Evolutionary conservation across 2,888 invertebrate species (phyloP), one percentile per base, ranked within the genome.

Genomic region (Tuberolachnus salignus): DNA sequence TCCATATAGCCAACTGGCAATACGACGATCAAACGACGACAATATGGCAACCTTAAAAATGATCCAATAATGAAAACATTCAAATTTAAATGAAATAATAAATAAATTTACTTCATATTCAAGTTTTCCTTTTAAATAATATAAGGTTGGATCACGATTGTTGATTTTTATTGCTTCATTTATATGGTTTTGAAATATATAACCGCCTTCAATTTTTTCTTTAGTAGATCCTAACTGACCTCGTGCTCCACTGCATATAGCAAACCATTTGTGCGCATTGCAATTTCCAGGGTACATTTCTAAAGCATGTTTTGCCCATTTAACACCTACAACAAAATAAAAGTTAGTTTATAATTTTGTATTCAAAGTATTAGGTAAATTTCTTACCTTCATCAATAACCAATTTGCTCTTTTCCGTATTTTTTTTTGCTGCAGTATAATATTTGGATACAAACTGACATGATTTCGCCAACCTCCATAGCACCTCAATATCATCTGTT

Each of bases 181-280:
- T 61, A 92, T 88, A 84, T 92, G 92, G 81, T 90, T 86, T 85
- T 91, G 91, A 83, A 92, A 92, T 26, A 86, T 83, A 83, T 87
- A 87, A 0, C 91, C 92, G 85, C 89, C 90, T 82, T 87, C 84
- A 70, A 92, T 90, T 85, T 89, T 90, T 59, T 91, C 90, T 83
- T 89, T 89, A 3, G 87, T 87, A 0, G 89, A 86, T 74, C 89
- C 87, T 83, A 87, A 89, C 80, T 91, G 89, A 46, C 88, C 88
- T 71, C 89, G 85, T 66, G 88, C 86, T 19, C 92, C 92, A 67
- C 91, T 84, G 16, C 91, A 87, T 67, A 92, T 89, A 2, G 92
- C 92, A 84, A 87, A 90, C 92, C 92, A 92, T 85, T 92, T 92
- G 85, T 92, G 91, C 19, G 89, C 88, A 83, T 91, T 88, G 0